Conservation (phyloP, 2,888 invertebrate species). For the Timandra comae region DNA sequence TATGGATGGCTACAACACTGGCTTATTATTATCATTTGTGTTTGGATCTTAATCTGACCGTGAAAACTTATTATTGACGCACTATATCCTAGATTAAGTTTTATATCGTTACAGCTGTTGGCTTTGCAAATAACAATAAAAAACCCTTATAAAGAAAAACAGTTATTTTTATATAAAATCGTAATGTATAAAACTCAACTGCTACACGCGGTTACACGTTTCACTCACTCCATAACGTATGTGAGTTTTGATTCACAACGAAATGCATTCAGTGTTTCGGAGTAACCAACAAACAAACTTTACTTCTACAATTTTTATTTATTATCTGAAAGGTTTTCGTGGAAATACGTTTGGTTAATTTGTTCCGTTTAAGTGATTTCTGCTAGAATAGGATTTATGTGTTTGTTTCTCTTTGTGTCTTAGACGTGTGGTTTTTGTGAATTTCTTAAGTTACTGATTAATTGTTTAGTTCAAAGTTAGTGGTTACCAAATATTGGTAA, state of each 20-base stretch:
- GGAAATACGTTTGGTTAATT: too few species aligned
- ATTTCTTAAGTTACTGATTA: too few species aligned
- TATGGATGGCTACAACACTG: background rate
- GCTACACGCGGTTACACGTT: slow-evolving; percentile 40
- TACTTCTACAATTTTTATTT: slow-evolving; percentile 1
- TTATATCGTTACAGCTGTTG: background rate
- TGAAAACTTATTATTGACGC: background rate
- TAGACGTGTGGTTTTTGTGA: too few species aligned
- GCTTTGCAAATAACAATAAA: background rate
- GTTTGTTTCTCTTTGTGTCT: too few species aligned
- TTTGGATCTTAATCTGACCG: background rate
- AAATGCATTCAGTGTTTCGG: slow-evolving; percentile 32
- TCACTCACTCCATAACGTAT: slow-evolving; percentile 43
- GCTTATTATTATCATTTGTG: background rate
- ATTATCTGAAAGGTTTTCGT: background rate
- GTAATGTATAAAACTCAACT: slow-evolving; percentile 26
- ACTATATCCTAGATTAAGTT: background rate
- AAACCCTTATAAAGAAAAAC: slow-evolving; percentile 1
- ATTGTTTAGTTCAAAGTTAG: too few species aligned
- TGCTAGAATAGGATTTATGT: too few species aligned
- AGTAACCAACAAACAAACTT: slow-evolving; percentile 23
- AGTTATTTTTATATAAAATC: slow-evolving; percentile 8
- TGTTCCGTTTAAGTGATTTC: too few species aligned
- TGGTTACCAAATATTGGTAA: too few species aligned
- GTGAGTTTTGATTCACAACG: slow-evolving; percentile 52